A percentile compares a stretch with the other conserved stretches of the same genome.
Evolutionary conservation across 2,797 vertebrate species (phyloP).

Genomic region (Gymnothorax javanicus): DNA sequence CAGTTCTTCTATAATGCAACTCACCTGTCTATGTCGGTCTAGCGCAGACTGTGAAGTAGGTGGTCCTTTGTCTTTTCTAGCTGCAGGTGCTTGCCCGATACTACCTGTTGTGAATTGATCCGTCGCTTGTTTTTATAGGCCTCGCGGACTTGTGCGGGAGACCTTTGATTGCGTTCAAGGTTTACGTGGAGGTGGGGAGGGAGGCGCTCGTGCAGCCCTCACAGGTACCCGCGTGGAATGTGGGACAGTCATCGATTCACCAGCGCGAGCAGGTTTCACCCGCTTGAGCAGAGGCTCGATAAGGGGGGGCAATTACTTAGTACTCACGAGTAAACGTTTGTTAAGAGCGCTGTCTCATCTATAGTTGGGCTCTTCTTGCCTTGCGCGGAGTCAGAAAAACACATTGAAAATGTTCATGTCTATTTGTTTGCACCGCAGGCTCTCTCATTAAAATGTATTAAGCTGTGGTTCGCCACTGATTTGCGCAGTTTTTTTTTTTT

Average conservation of each 20-base stretch:
- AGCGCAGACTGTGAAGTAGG: neutral
- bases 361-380: too few species aligned
- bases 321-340: neutral
- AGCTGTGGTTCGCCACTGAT: neutral
- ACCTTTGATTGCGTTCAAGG: constrained; percentile 27
- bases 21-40: neutral
- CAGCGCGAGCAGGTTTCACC: neutral
- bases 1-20: neutral
- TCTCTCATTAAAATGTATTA: too few species aligned
- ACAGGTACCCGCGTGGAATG: constrained; percentile 9
- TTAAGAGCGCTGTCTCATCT: neutral
- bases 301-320: neutral
- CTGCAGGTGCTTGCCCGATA: constrained; percentile 3
- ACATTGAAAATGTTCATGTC: too few species aligned
- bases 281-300: neutral
- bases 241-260: constrained; percentile 32
- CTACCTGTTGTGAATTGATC: constrained; percentile 5
- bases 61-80: neutral
- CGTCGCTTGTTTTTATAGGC: constrained; percentile 19
- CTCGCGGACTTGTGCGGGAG: neutral
- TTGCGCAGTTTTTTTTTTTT: neutral
- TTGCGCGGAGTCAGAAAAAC: too few species aligned
- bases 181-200: neutral
- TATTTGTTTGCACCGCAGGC: too few species aligned
- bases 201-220: constrained; percentile 24